These are phyloP conservation scores for Epistrophe eligans DNA, from an alignment of 2,888 invertebrate genomes.

Conservation along the genomic window DNA sequence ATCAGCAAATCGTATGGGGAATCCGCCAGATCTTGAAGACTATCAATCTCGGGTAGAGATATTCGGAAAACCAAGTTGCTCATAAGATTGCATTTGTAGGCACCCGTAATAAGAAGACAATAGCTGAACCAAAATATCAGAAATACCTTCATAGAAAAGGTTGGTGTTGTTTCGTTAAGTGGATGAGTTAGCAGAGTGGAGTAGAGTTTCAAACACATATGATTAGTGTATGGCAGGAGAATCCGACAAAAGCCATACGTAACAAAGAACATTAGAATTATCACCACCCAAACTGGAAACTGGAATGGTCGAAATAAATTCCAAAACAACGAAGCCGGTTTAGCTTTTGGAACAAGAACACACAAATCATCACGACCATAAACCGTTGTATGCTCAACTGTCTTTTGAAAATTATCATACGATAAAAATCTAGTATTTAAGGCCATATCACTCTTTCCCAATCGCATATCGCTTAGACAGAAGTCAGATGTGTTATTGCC, in stretches of 20 bases:
- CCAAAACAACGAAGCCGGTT: conserved; percentile 84
- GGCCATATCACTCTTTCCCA: conserved; percentile 84
- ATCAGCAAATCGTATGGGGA: conserved; percentile 82
- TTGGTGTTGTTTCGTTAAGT: conserved; percentile 69
- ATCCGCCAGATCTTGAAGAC: conserved; percentile 79
- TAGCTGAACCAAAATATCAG: conserved; percentile 81
- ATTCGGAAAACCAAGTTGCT: conserved; percentile 81
- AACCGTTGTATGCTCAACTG: conserved; percentile 85
- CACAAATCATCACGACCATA: conserved; percentile 85
- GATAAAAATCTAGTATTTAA: conserved; percentile 85
- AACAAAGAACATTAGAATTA: conserved; percentile 77
- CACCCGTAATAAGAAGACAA: conserved; percentile 81
- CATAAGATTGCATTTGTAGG: conserved; percentile 82
- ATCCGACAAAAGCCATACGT: conserved; percentile 77
- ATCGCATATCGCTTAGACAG: conserved; percentile 79
- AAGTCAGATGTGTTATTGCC: conserved; percentile 78
- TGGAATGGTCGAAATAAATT: conserved; percentile 82
- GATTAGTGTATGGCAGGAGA: conserved; percentile 50
- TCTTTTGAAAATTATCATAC: conserved; percentile 84
- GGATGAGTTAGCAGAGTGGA: conserved; percentile 79
- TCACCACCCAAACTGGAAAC: conserved; percentile 79
- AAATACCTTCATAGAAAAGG: conserved; percentile 78
- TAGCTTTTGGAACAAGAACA: conserved; percentile 85
- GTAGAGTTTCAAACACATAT: conserved; percentile 78
- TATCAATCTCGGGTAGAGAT: conserved; percentile 80